Percentiles rank a stretch among this genome's conserved stretches.
These are phyloP conservation scores for Tenodera sinensis DNA, from an alignment of 2,888 invertebrate species.

Conservation along the genomic window DNA sequence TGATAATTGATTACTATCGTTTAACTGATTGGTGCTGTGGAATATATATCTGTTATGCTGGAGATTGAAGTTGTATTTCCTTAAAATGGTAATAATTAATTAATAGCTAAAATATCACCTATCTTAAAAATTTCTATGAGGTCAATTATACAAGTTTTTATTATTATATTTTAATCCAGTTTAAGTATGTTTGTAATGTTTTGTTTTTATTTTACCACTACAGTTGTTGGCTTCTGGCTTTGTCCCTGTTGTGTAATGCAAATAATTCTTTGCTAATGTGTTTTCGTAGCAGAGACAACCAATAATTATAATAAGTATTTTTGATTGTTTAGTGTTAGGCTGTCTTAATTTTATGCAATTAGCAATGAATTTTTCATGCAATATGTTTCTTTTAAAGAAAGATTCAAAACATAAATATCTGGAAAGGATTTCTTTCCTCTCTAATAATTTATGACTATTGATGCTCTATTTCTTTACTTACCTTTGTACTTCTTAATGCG, in stretches of 20 bases:
- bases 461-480: neutral
- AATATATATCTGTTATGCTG: neutral
- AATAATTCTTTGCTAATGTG: neutral
- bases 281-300: neutral
- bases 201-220: conserved; percentile 7
- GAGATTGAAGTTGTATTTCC: neutral
- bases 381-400: neutral
- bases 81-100: neutral
- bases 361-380: neutral
- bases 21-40: neutral
- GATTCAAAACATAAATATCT: neutral
- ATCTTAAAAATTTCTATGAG: neutral
- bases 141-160: neutral
- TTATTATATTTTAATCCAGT: neutral
- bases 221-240: conserved; percentile 22
- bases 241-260: conserved; percentile 10
- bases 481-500: neutral
- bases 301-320: neutral
- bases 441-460: neutral
- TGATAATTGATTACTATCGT: neutral
- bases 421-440: neutral
- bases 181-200: neutral
- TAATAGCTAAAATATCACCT: neutral
- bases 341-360: neutral
- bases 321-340: neutral